These are phyloP conservation scores for Anoplophora glabripennis DNA, from an alignment of 1,140 invertebrate species.

Conservation along the genomic window DNA sequence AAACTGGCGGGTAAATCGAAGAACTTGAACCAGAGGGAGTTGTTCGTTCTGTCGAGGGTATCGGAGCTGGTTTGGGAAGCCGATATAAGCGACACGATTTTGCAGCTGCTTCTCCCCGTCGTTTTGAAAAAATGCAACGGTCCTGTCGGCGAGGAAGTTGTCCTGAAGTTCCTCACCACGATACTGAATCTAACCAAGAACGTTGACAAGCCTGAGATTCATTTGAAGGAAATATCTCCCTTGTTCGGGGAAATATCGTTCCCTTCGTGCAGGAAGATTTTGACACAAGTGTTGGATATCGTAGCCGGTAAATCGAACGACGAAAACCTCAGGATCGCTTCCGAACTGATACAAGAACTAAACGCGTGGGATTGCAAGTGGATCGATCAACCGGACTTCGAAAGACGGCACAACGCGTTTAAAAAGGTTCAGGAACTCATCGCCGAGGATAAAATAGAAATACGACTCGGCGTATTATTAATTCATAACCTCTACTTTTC, in stretches of 20 bases:
- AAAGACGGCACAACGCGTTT: constrained; percentile 72
- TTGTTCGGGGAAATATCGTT: constrained; percentile 62
- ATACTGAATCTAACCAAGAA: constrained; percentile 71
- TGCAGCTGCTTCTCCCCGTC: constrained; percentile 72
- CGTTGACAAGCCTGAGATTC: constrained; percentile 61
- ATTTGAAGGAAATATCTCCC: constrained; percentile 64
- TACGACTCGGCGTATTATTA: constrained; percentile 69
- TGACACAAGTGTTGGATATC: constrained; percentile 57
- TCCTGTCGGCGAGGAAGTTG: constrained; percentile 56
- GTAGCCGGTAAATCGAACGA: constrained; percentile 51
- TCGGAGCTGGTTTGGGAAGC: constrained; percentile 69
- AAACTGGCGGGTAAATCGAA: constrained; percentile 60
- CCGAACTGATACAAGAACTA: constrained; percentile 62
- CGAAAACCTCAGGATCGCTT: constrained; percentile 48
- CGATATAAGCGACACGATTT: constrained; percentile 63
- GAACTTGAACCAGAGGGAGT: constrained; percentile 63
- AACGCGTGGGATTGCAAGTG: constrained; percentile 84
- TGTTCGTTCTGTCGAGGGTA: constrained; percentile 75
- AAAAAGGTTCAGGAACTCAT: constrained; percentile 61
- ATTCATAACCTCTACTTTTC: constrained; percentile 82
- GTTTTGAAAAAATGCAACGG: constrained; percentile 60
- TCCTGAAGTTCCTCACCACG: constrained; percentile 65
- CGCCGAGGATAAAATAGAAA: constrained; percentile 54
- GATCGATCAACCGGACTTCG: constrained; percentile 91
- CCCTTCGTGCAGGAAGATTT: constrained; percentile 61